A percentile compares a stretch with the other conserved stretches of the same genome.
Evolutionary conservation across 2,888 invertebrate species (phyloP).

Genomic region (Torymus tubicola): DNA sequence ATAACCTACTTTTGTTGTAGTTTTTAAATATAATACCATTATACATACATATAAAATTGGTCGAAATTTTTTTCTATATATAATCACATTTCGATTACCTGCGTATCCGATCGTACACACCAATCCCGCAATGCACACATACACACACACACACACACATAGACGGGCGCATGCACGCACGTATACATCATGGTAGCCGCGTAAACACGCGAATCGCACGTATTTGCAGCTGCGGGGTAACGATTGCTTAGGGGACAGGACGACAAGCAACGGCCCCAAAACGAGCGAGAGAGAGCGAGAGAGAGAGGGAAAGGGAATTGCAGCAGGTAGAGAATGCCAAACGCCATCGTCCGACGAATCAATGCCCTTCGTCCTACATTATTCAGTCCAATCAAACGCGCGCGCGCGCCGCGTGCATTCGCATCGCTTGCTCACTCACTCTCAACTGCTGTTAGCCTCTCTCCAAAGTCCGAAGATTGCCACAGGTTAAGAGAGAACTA

Average conservation of each 20-base stretch:
- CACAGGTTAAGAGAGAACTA: no score
- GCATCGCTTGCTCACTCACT: slow-evolving; percentile 57
- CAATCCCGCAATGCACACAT: no score
- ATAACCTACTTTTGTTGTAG: no score
- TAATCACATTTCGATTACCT: no score
- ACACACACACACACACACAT: no score
- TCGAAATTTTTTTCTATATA: no score
- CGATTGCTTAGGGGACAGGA: not conserved
- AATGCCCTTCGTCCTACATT: slow-evolving; percentile 69
- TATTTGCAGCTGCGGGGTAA: not conserved
- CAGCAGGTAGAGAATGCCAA: slow-evolving; percentile 59
- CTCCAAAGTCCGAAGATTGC: slow-evolving; percentile 17
- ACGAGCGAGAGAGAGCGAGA: slow-evolving; percentile 18
- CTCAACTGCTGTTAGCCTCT: slow-evolving; percentile 2
- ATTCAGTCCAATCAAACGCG: slow-evolving; percentile 68
- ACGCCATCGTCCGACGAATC: slow-evolving; percentile 63
- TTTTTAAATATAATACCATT: no score
- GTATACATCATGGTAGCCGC: slow-evolving; percentile 1
- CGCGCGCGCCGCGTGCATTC: slow-evolving; percentile 64
- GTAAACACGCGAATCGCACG: not conserved
- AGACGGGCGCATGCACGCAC: not conserved
- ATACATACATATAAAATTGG: no score
- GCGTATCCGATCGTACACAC: no score
- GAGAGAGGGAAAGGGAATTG: not conserved
- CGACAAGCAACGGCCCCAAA: not conserved